Base-by-base conservation (phyloP, 2,113 vertebrate species). In the Arizona elegans region DNA sequence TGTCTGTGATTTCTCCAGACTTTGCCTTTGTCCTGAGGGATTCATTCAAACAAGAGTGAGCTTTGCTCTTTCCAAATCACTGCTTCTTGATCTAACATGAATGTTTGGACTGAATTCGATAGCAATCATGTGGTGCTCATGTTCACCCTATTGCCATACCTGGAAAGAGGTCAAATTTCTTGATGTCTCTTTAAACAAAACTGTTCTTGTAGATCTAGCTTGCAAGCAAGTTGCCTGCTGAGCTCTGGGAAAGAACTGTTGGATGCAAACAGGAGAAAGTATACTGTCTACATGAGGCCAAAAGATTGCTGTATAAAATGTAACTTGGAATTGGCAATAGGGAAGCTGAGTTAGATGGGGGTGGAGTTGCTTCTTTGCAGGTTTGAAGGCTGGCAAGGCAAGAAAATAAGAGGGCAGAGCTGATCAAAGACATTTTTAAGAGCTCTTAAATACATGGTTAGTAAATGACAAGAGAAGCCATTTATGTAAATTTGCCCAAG, bases 61-160 rank as follows among this genome's bases (percentile, higher is more conserved):
- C 15, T 87, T 43, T 15, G 55, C 15, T 43, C 43, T 15, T 53
- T 88, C 81, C 91, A 87, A 43, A 52, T 33, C 50, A 6, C 47
- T 55, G 38, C 56, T 43, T 47, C 70, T 23, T 55, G 52, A 53
- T 53, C 52, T 65, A 91, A 86, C 38, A 59, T 50, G 53, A 75
- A 55, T 12, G 88, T 81, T 53, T 70, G 10, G 29, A 58, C 11
- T 56, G 88, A 90, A 92, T 88, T 23, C 5, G 59, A n/a, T 92
- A 50, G 21, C 43, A 53, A 43, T 23, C n/a, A 52, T 53, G 24
- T 92, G 92, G 50, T 53, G 1, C 4, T 12, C 12, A 38, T 29
- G 56, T 23, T 94, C 8, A 3, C 23, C n/a, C 86, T 89, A 87
- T 92, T 95, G 92, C 92, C 91, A 94, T 88, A 96, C 26, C 92